Base-by-base conservation (phyloP, 2,888 invertebrate species). In the Mycalesis mineus region DNA sequence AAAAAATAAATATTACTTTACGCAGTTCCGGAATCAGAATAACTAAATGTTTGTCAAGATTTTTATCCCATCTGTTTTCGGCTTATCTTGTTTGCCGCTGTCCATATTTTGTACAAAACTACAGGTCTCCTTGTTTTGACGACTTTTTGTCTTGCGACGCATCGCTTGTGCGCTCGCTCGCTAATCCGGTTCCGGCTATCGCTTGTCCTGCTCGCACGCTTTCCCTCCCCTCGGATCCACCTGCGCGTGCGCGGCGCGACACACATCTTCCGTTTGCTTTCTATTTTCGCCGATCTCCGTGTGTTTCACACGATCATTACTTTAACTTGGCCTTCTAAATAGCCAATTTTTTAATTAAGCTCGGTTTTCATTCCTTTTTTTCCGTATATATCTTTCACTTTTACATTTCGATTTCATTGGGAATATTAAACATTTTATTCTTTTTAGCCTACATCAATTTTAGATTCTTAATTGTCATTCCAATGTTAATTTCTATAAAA, bases 251-350 rank as follows among this genome's bases (percentile, higher is more conserved):
- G 86, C 80, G 73, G 76, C 72, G 80, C 83, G 86, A 81, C 88
- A 88, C 83, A 88, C 85, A 88, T 86, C 65, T 52, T 78, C 51
- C 82, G 84, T 82, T 73, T 87, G 87, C 89, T 89, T 89, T 89
- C 88, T 89, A 88, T 87, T 88, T 87, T 87, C 77, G 84, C 85
- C 73, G 78, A 78, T 80, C 79, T 74, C 69, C 68, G 71, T 71
- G 71, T 67, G 72, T 75, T 68, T 73, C 64, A 63, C 64, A 67
- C 65, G 60, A 60, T 65, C 61, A 55, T 62, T 60, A 55, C 41
- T 41, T 49, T 60, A 55, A 51, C 29, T 49, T 40, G 42, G 57
- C 51, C 55, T 55, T 57, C 54, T 55, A 54, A 40, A 36, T 57
- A 29, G 55, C 41, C 17, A 31, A 37, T 56, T 60, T 47, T 55